Conservation (phyloP, 2,113 vertebrate genomes). For the Origma solitaria region DNA sequence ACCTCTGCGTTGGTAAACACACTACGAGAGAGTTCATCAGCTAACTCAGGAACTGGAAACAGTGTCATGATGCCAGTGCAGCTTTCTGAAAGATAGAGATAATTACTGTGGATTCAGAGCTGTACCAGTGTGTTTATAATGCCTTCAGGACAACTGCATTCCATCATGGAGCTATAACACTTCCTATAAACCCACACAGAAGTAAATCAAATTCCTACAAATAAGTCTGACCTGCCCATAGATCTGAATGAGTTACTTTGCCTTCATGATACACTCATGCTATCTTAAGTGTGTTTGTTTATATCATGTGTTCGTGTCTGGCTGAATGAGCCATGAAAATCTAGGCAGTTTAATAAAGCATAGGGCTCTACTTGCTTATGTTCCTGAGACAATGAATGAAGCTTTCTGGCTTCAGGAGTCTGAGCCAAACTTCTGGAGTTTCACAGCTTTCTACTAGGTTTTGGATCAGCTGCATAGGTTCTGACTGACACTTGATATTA, state of each 20-base stretch:
- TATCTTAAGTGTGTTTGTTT: not conserved
- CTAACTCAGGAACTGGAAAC: not conserved
- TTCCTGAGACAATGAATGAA: not conserved
- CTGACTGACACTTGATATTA: not conserved
- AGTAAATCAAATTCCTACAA: not conserved
- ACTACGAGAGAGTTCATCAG: not conserved
- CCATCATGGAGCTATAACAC: not conserved
- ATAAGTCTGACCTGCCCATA: not conserved
- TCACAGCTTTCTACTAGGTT: not conserved
- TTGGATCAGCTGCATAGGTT: not conserved
- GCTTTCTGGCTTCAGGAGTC: not conserved
- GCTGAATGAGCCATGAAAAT: not conserved
- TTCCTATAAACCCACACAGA: not conserved
- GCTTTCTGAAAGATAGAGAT: not conserved
- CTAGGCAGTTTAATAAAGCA: rapidly evolving
- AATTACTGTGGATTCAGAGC: not conserved
- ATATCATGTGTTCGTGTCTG: not conserved
- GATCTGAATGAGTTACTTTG: not conserved
- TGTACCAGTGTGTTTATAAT: not conserved
- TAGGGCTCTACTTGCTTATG: not conserved
- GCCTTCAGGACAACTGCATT: not conserved
- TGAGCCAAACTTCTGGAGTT: not conserved
- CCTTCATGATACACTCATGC: not conserved
- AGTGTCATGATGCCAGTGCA: not conserved
- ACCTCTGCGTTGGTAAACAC: rapidly evolving